Base-by-base conservation (phyloP, 1,140 invertebrate genomes). In the Sinonovacula constricta region DNA sequence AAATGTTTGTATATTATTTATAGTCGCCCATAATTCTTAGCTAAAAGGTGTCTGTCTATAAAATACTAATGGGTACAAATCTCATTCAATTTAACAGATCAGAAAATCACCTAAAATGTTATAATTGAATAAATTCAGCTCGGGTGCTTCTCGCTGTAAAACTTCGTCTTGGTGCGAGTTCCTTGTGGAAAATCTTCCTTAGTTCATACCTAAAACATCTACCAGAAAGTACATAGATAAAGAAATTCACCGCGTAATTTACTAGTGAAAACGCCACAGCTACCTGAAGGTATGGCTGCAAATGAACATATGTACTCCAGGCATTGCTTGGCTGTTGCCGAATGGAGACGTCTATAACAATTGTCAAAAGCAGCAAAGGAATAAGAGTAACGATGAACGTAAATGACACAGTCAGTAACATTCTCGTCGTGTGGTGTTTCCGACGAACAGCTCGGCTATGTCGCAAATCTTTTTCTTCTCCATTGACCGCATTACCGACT, bases 221-320 rank as follows among this genome's bases (percentile, higher is more conserved):
- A 14, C 86, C 88, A 26, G 85, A 88, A 26, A 88, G 31, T 18
- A 89, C 82, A 68, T 88, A 88, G 24, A 89, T 87, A 71, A 85
- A 88, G 68, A 89, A 88, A 63, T 88, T 89, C 18, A 83, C 80
- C 30, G 79, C 85, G 59, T 89, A 89, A 74, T 89, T 89, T 12
- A 86, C 31, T 18, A 84, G 79, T 0, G 85, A 83, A 7, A 88
- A 59, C 14, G 80, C 84, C 53, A 77, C 70, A 10, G 83, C 60
- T 3, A 87, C 31, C 22, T 85, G 65, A n/a, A 74, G 56, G 67
- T 80, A 84, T 26, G 88, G 87, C 24, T 65, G 59, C 15, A 85
- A 49, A 0, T 34, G 53, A 5, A 80, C 18, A n/a, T 83, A 68
- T n/a, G 84, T 30, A 0, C 54, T 26, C 1, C n/a, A 51, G 12